Conservation (phyloP, 2,113 vertebrate genomes). For the Cephalopholis sonnerati region DNA sequence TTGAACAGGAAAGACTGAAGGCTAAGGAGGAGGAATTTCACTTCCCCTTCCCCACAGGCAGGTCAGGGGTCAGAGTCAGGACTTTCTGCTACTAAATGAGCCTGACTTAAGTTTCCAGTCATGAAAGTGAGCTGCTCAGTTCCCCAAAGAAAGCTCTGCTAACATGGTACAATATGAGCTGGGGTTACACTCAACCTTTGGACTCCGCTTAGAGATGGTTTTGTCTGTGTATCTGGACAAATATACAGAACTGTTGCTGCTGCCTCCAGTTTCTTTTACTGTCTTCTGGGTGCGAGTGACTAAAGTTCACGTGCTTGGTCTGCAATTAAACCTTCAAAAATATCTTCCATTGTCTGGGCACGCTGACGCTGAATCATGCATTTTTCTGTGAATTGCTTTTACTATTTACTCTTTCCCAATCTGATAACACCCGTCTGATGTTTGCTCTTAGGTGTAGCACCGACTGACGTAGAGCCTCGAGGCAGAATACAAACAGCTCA, state of each 20-base stretch:
- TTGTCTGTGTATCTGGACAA: background rate
- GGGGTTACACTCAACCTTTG: background rate
- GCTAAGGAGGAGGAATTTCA: conserved; percentile 6
- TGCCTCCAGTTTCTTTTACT: background rate
- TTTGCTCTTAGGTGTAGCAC: conserved; percentile 9
- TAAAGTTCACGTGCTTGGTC: conserved; percentile 6
- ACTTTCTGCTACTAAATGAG: conserved; percentile 19
- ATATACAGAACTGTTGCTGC: fast-evolving
- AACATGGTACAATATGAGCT: background rate
- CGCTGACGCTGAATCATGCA: conserved; percentile 19
- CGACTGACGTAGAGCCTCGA: background rate
- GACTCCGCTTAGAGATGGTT: background rate
- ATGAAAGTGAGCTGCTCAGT: background rate
- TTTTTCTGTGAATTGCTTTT: conserved; percentile 23
- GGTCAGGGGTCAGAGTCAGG: conserved; percentile 37
- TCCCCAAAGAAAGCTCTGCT: background rate
- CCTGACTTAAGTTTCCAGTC: background rate
- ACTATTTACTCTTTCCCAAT: conserved; percentile 16
- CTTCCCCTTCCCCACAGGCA: background rate
- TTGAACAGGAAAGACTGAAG: background rate
- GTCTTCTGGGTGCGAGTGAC: background rate
- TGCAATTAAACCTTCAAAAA: conserved; percentile 12
- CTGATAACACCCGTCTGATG: conserved; percentile 6
- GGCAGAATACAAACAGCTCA: conserved; percentile 16
- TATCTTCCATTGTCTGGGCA: conserved; percentile 36